Base-by-base conservation (phyloP, 2,797 vertebrate genomes). In the Gallinago solitaria region DNA sequence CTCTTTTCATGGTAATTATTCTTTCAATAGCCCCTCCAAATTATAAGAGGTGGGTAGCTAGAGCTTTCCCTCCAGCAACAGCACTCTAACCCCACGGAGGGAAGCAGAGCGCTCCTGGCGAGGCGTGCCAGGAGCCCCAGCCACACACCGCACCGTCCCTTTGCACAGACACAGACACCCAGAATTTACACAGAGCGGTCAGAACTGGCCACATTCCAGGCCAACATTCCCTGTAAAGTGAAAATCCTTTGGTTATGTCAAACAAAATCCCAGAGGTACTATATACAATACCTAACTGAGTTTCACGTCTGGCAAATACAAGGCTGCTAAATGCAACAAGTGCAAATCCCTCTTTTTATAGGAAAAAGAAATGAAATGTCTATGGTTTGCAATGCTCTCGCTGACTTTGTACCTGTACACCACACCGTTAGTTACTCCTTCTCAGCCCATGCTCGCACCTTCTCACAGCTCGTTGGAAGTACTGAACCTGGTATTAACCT, bases 191-290 rank as follows among this genome's bases (percentile, higher is more conserved):
- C 65, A 88, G 86, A 83, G 61, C 0, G 3, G 35, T 69, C 92
- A 76, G 39, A 93, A 68, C 87, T 83, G 85, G 82, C 76, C 65
- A 92, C 65, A 11, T 61, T 89, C 78, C 92, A 77, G 60, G 21
- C 60, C 90, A 80, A 28, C 71, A 60, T 87, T 87, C 83, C 48
- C 87, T 64, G 48, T 51, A 77, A 89, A 92, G 78, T 75, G 91
- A 80, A 95, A 94, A 94, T 71, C 56, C 68, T 87, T 92, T 71
- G 21, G 35, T 77, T 85, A 75, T 75, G 89, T 94, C 23, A 87
- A 54, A 94, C 77, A 93, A 87, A 93, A 87, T 90, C 84, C 81
- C 81, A 53, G 75, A 92, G 60, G 60, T 50, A 75, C 57, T 80
- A 65, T 35, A 85, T 81, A 91, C 75, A 87, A 80, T 35, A 83